Base-by-base conservation (phyloP, 2,888 invertebrate genomes). In the Megaustenia siamemsis region DNA sequence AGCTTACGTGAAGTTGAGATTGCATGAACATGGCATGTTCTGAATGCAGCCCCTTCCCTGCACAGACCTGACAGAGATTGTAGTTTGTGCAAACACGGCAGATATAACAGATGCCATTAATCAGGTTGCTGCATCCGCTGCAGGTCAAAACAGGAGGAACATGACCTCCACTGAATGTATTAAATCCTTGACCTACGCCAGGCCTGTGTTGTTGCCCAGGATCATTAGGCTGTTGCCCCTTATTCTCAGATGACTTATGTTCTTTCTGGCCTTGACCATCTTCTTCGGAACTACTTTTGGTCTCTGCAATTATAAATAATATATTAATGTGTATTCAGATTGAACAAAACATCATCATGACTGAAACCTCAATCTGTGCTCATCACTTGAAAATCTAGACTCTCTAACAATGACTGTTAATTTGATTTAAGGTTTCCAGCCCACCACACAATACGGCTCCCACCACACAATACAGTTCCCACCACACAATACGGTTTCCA, bases 71-170 rank as follows among this genome's bases (percentile, higher is more conserved):
- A 93, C 98, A 98, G 82, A 98, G 95, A 93, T 98, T 98, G 93
- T 94, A 98, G 93, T 98, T 96, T 0, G 95, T 94, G 90, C 98
- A 98, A 83, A 96, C 95, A 32, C 96, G 94, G 92, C 98, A 98
- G 94, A 97, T 98, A 95, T 97, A 98, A 24, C 98, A 96, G 89
- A 96, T 96, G 0, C 97, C 98, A n/a, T 94, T 89, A 8, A 98
- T 95, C 0, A 94, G 91, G 0, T 93, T 92, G 0, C 96, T 95
- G 91, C 98, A 98, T 0, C 94, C 95, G 93, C 98, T 97, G 92
- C 98, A 98, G 8, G 95, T 91, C 0, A 98, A 95, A 0, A 95
- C 95, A 5, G 91, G 90, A 90, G 97, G 96, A 6, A 93, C n/a
- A 6, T 63, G 56, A 28, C 38, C 83, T 35, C 75, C 24, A 15